Evolutionary conservation across 2,113 vertebrate species (phyloP).

Genomic region (Delphinus delphis): DNA sequence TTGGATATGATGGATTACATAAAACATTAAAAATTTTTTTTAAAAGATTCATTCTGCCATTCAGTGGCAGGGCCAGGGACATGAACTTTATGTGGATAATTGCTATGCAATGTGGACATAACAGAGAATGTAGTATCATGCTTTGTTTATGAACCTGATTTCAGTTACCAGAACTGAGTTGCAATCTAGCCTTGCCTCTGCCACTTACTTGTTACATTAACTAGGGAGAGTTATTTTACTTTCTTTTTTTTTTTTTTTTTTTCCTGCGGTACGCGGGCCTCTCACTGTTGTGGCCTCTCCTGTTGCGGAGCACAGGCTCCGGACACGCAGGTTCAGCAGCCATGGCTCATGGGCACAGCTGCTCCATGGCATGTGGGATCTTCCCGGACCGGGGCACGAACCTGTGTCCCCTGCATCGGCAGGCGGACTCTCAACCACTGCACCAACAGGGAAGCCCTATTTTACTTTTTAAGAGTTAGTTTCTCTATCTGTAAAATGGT

Average conservation of each 20-base stretch:
- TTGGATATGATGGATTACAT: neutral
- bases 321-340: no score
- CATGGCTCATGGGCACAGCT: no score
- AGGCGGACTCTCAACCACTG: no score
- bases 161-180: neutral
- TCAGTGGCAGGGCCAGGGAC: neutral
- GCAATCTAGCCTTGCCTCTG: neutral
- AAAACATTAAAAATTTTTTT: neutral
- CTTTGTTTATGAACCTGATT: neutral
- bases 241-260: neutral
- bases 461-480: neutral
- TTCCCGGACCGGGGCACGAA: no score
- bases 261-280: no score
- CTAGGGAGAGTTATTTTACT: neutral
- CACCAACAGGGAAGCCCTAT: no score
- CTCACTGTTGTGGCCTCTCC: no score
- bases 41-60: neutral
- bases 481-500: neutral
- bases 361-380: no score
- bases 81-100: neutral
- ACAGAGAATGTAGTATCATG: neutral
- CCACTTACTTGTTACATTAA: neutral
- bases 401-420: no score
- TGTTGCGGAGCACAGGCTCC: no score
- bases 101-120: neutral